These are phyloP conservation scores for Allacma fusca DNA, from an alignment of 2,888 invertebrate genomes.

Conservation along the genomic window DNA sequence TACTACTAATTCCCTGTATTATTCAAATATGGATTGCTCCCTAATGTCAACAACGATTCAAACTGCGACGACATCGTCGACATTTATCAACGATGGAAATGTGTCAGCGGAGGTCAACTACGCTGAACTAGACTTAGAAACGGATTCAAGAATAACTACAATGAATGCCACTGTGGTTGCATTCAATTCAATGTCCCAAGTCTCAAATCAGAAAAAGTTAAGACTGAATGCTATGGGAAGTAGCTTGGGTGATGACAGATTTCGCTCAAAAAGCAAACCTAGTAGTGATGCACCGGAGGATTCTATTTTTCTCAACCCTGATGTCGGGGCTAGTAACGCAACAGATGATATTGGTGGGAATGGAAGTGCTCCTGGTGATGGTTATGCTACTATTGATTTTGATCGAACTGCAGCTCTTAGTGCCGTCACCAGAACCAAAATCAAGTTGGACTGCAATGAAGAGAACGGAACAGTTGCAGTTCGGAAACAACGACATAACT, in stretches of 20 bases:
- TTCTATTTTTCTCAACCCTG: slow-evolving; percentile 29
- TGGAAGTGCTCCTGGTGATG: slow-evolving; percentile 63
- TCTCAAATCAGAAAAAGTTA: slow-evolving; percentile 46
- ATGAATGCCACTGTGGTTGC: slow-evolving; percentile 30
- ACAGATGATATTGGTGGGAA: slow-evolving; percentile 33
- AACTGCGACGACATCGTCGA: slow-evolving; percentile 19
- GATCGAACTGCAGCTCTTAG: slow-evolving; percentile 86
- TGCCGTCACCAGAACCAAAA: slow-evolving; percentile 59
- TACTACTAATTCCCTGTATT: slow-evolving; percentile 41
- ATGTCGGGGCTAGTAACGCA: background rate
- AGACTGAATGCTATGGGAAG: slow-evolving; percentile 44
- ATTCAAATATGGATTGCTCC: slow-evolving; percentile 49
- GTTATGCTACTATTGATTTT: slow-evolving; percentile 93
- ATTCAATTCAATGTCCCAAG: slow-evolving; percentile 45
- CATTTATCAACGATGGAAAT: slow-evolving; percentile 28
- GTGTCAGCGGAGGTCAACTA: slow-evolving; percentile 74
- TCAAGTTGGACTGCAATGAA: slow-evolving; percentile 53
- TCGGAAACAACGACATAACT: slow-evolving; percentile 52
- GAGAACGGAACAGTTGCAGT: slow-evolving; percentile 38
- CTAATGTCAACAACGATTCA: background rate
- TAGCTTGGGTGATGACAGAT: slow-evolving; percentile 42
- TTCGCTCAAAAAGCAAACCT: slow-evolving; percentile 30
- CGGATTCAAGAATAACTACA: slow-evolving; percentile 50
- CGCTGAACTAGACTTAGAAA: slow-evolving; percentile 79
- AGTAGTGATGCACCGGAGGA: slow-evolving; percentile 27